A percentile compares a stretch with the other conserved stretches of the same genome.
Conservation (phyloP, 2,888 invertebrate genomes). For the Cheilosia soror region DNA sequence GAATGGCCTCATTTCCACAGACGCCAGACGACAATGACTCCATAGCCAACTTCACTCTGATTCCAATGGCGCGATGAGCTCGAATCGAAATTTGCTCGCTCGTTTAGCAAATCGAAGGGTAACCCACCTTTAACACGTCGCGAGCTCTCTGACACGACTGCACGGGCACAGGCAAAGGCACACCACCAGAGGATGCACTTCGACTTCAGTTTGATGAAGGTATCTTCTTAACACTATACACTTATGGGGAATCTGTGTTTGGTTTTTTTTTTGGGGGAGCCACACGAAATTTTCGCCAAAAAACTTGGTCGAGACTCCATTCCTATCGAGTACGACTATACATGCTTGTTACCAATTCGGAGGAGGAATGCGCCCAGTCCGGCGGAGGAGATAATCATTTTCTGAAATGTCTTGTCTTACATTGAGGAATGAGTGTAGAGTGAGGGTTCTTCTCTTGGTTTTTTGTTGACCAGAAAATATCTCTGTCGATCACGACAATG, state of each 20-base stretch:
- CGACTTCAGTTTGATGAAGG: slow-evolving; percentile 51
- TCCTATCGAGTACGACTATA: slow-evolving; percentile 67
- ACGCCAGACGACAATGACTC: slow-evolving; percentile 51
- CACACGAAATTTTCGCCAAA: slow-evolving; percentile 49
- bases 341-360: slow-evolving; percentile 71
- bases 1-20: slow-evolving; percentile 66
- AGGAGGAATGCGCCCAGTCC: slow-evolving; percentile 57
- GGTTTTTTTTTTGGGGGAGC: slow-evolving; percentile 16
- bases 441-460: slow-evolving; percentile 47
- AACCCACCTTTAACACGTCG: slow-evolving; percentile 74
- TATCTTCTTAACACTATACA: slow-evolving; percentile 67
- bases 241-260: slow-evolving; percentile 2
- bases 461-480: slow-evolving; percentile 62
- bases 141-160: slow-evolving; percentile 48
- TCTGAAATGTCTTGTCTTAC: slow-evolving; percentile 75
- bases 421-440: slow-evolving; percentile 75
- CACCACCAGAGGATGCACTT: slow-evolving; percentile 21
- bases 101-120: slow-evolving; percentile 70
- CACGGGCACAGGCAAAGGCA: not conserved
- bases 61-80: slow-evolving; percentile 31
- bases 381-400: slow-evolving; percentile 69
- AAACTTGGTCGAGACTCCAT: slow-evolving; percentile 48
- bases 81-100: slow-evolving; percentile 67
- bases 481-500: slow-evolving; percentile 75
- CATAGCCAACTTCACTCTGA: slow-evolving; percentile 15